These are phyloP conservation scores for Eupithecia tripunctaria DNA, from an alignment of 2,888 invertebrate species.

Conservation along the genomic window DNA sequence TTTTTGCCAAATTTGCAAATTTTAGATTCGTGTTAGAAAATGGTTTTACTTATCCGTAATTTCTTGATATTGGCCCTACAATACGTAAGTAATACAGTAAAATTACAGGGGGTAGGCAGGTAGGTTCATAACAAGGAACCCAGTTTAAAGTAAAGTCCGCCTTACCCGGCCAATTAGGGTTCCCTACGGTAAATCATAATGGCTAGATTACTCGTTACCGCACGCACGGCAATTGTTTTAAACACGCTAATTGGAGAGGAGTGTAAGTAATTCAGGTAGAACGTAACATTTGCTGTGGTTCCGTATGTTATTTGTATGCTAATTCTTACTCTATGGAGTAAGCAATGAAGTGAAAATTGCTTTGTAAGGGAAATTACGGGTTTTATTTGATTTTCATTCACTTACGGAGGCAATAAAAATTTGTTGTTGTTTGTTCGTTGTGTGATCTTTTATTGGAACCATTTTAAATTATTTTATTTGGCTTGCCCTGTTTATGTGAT, in stretches of 20 bases:
- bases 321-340: slow-evolving; percentile 25
- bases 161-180: slow-evolving; percentile 38
- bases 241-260: slow-evolving; percentile 54
- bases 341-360: slow-evolving; percentile 29
- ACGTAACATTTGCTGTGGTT: slow-evolving; percentile 36
- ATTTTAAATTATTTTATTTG: too few species aligned
- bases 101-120: slow-evolving; percentile 1
- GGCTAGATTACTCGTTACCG: slow-evolving; percentile 37
- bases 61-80: background rate
- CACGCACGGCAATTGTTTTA: slow-evolving; percentile 51
- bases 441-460: background rate
- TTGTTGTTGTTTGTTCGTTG: background rate
- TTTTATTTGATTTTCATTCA: slow-evolving; percentile 19
- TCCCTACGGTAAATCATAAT: slow-evolving; percentile 51
- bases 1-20: too few species aligned
- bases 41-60: background rate
- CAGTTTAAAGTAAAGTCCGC: background rate
- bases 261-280: slow-evolving; percentile 41
- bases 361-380: slow-evolving; percentile 16
- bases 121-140: background rate
- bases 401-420: background rate
- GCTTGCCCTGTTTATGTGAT: too few species aligned
- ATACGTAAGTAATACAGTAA: background rate
- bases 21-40: background rate
- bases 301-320: slow-evolving; percentile 43